phyloP scores from a whole-genome alignment of 2,113 vertebrate species.

The Aldabrachelys gigantea region DNA sequence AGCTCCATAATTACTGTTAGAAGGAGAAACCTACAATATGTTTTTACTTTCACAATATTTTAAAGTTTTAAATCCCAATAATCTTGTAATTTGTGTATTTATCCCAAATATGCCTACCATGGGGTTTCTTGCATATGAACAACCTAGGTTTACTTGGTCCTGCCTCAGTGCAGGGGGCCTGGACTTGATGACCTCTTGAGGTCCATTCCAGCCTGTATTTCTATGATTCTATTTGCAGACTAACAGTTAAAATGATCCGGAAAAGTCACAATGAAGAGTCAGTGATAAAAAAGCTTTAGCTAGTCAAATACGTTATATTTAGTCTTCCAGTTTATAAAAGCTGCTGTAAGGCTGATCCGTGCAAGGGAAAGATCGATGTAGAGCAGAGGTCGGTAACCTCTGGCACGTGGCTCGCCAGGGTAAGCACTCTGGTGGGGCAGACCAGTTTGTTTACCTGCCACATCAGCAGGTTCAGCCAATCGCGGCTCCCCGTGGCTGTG shows the following conservation, averaged over 20 bases:
- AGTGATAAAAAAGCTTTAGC: background rate
- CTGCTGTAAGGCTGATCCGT: background rate
- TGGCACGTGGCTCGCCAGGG: too few species aligned
- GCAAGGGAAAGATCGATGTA: background rate
- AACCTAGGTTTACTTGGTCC: background rate
- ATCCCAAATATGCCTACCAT: background rate
- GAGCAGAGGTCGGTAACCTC: background rate
- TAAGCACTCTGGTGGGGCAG: too few species aligned
- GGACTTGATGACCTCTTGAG: background rate
- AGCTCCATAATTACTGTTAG: background rate
- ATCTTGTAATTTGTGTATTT: background rate
- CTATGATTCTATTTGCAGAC: background rate
- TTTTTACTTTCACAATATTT: background rate
- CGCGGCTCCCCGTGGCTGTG: too few species aligned
- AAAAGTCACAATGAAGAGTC: background rate
- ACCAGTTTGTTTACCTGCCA: too few species aligned
- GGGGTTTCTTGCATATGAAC: background rate
- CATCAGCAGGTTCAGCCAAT: too few species aligned
- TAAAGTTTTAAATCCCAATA: background rate
- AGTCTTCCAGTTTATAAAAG: background rate
- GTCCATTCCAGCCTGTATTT: background rate
- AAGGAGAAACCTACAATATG: background rate
- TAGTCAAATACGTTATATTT: background rate
- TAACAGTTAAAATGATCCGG: background rate
- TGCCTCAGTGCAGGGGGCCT: background rate